These are phyloP conservation scores for Oenanthe melanoleuca DNA, from an alignment of 2,113 vertebrate species.

Conservation along the genomic window DNA sequence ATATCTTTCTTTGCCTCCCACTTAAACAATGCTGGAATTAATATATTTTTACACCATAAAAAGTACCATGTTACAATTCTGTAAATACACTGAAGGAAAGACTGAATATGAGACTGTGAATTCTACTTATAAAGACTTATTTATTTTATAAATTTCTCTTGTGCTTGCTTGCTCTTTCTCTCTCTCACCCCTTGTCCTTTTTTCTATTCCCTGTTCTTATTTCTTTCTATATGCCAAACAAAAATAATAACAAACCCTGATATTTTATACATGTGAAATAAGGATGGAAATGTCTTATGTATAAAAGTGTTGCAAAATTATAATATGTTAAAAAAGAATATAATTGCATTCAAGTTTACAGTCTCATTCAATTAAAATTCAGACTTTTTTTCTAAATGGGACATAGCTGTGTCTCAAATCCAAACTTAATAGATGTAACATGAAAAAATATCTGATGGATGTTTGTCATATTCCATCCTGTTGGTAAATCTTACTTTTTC, in stretches of 20 bases:
- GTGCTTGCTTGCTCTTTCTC: not conserved
- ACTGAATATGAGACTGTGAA: not conserved
- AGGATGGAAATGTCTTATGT: not conserved
- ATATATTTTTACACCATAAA: slow-evolving; percentile 51
- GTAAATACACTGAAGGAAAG: slow-evolving; percentile 8
- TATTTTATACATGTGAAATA: not conserved
- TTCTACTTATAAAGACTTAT: not conserved
- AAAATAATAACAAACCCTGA: not conserved
- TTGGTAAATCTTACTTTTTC: not conserved
- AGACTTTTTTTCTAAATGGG: not conserved
- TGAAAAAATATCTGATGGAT: not conserved
- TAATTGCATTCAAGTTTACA: not conserved
- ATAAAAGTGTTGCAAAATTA: not conserved
- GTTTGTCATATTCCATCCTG: not conserved
- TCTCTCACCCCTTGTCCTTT: not conserved
- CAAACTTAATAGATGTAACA: not conserved
- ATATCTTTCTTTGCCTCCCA: slow-evolving; percentile 28
- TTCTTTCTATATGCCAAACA: not conserved
- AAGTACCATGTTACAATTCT: slow-evolving; percentile 12
- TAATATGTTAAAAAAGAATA: not conserved
- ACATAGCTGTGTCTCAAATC: not conserved
- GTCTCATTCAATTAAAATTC: not conserved
- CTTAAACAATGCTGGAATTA: slow-evolving; percentile 50
- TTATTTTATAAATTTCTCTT: not conserved
- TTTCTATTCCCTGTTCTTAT: not conserved